Evolutionary conservation across 1,140 invertebrate genomes (phyloP).

Genomic region (Lerema accius): DNA sequence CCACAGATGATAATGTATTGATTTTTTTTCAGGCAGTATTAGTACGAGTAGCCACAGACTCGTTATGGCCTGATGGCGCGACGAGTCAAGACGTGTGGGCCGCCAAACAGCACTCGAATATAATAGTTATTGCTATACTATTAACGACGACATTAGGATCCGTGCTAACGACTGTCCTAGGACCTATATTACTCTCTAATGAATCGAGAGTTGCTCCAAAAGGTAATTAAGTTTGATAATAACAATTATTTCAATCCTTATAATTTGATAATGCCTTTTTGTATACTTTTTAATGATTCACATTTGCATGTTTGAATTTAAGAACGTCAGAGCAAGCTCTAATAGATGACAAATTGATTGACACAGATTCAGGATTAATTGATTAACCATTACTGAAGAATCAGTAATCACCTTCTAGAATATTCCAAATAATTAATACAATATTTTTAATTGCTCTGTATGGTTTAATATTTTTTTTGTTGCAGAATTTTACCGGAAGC

Average conservation of each 20-base stretch:
- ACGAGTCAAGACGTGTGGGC: conserved; percentile 58
- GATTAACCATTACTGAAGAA: too few relatives aligned
- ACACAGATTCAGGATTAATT: too few relatives aligned
- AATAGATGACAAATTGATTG: too few relatives aligned
- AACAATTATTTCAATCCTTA: background rate
- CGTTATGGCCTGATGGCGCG: conserved; percentile 56
- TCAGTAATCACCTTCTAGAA: background rate
- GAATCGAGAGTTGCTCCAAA: conserved; percentile 61
- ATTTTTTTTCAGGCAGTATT: conserved; percentile 68
- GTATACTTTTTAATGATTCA: too few relatives aligned
- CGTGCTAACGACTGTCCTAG: conserved; percentile 59
- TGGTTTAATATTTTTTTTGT: conserved; percentile 27
- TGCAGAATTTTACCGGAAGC: conserved; percentile 54
- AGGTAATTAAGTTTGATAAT: conserved; percentile 41
- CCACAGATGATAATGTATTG: background rate
- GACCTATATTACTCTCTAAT: conserved; percentile 62
- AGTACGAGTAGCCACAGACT: conserved; percentile 70
- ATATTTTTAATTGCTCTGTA: too few relatives aligned
- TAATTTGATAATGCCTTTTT: too few relatives aligned
- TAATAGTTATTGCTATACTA: conserved; percentile 73
- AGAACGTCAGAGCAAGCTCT: too few relatives aligned
- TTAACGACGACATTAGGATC: conserved; percentile 69
- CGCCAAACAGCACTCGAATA: conserved; percentile 69
- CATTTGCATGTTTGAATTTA: too few relatives aligned
- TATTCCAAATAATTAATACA: too few relatives aligned